phyloP scores from a whole-genome alignment of 1,140 invertebrate genomes.

The Caligus rogercresseyi region DNA sequence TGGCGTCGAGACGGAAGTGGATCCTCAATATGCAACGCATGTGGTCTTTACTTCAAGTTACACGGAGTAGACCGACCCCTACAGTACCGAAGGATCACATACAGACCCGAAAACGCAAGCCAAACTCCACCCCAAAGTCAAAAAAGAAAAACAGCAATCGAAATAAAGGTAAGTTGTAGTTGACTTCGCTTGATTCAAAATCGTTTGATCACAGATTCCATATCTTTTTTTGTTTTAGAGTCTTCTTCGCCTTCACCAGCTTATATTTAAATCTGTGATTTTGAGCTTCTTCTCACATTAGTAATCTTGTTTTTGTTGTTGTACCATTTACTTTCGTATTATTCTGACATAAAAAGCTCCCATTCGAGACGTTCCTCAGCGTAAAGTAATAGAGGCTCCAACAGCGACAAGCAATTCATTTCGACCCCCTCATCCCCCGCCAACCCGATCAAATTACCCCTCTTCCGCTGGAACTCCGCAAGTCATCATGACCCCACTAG shows the following conservation, averaged over 20 bases:
- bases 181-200: too few species aligned
- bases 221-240: not conserved
- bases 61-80: conserved; percentile 76
- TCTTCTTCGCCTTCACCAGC: not conserved
- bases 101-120: conserved; percentile 85
- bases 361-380: not conserved
- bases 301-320: not conserved
- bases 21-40: conserved; percentile 78
- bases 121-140: conserved; percentile 39
- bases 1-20: not conserved
- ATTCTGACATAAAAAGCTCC: too few species aligned
- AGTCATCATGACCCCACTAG: not conserved
- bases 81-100: conserved; percentile 93
- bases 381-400: not conserved
- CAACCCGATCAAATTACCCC: not conserved
- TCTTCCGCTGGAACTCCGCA: not conserved
- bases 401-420: not conserved
- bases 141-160: conserved; percentile 1
- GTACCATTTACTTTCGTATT: too few species aligned
- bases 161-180: not conserved
- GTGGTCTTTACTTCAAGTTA: conserved; percentile 93
- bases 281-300: not conserved
- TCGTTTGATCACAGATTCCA: not conserved
- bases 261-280: not conserved
- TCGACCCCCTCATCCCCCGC: not conserved